phyloP scores from a whole-genome alignment of 1,140 invertebrate species.

The Oreohelix idahoensis region DNA sequence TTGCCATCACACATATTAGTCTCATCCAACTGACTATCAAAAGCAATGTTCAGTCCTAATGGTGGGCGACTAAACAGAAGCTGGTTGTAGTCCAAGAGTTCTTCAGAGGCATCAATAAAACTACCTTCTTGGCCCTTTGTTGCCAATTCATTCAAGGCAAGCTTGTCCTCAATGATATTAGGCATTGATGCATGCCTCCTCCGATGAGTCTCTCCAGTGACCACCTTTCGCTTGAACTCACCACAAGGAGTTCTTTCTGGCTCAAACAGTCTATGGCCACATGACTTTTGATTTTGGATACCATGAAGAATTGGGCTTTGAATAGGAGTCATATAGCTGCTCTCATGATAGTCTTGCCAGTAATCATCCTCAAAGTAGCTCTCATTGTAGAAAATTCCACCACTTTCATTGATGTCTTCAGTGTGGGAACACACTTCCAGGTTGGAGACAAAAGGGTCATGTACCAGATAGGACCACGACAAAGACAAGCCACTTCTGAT shows the following conservation, averaged over 20 bases:
- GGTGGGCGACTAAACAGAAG: not conserved
- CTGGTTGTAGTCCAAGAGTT: not conserved
- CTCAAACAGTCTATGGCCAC: not conserved
- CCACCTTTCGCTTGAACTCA: not conserved
- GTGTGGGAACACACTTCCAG: not conserved
- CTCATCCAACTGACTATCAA: not conserved
- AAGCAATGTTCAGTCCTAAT: not conserved
- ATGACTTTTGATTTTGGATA: not conserved
- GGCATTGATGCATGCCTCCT: not conserved
- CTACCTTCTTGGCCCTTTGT: no score
- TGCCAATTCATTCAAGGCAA: no score
- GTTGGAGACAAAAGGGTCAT: not conserved
- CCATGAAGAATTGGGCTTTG: not conserved
- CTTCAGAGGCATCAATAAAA: not conserved
- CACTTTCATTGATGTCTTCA: not conserved
- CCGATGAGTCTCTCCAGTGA: not conserved
- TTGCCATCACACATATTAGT: not conserved
- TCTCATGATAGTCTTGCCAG: not conserved
- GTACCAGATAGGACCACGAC: not conserved
- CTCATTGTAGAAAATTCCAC: not conserved
- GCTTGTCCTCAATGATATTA: not conserved
- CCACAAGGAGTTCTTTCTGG: not conserved
- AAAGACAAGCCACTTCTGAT: not conserved
- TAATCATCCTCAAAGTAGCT: conserved; percentile 7
- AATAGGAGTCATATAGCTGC: no score